A percentile compares a stretch with the other conserved stretches of the same genome.
Evolutionary conservation across 2,113 vertebrate species (phyloP).

Genomic region (Bufo bufo): DNA sequence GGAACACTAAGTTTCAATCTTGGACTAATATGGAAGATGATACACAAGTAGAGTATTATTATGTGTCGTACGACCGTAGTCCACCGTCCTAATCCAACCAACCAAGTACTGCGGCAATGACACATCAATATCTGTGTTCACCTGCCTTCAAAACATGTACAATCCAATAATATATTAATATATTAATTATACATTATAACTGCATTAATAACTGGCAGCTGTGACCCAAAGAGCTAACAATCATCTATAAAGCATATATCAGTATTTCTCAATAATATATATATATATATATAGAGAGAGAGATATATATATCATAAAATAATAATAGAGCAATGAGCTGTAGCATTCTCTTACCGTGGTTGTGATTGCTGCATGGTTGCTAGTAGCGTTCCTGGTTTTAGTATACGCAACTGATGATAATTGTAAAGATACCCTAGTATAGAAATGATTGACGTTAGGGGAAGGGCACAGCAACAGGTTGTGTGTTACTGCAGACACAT

Average conservation of each 20-base stretch:
- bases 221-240: background rate
- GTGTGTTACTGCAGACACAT: background rate
- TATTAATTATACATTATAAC: background rate
- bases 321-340: background rate
- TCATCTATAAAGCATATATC: background rate
- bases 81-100: background rate
- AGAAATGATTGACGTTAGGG: background rate
- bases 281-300: too few relatives aligned
- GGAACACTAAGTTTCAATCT: background rate
- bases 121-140: background rate
- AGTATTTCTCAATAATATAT: background rate
- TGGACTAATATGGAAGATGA: background rate
- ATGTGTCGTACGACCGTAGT: background rate
- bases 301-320: too few relatives aligned
- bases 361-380: constrained; percentile 52
- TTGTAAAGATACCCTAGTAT: background rate
- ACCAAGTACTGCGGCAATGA: background rate
- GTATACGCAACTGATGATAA: background rate
- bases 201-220: background rate
- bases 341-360: constrained; percentile 40
- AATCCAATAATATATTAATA: background rate
- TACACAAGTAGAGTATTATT: background rate
- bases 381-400: background rate
- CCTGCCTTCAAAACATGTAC: background rate
- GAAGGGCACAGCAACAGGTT: constrained; percentile 9